Conservation (phyloP, 2,888 invertebrate genomes). For the Lasiommata megera region DNA sequence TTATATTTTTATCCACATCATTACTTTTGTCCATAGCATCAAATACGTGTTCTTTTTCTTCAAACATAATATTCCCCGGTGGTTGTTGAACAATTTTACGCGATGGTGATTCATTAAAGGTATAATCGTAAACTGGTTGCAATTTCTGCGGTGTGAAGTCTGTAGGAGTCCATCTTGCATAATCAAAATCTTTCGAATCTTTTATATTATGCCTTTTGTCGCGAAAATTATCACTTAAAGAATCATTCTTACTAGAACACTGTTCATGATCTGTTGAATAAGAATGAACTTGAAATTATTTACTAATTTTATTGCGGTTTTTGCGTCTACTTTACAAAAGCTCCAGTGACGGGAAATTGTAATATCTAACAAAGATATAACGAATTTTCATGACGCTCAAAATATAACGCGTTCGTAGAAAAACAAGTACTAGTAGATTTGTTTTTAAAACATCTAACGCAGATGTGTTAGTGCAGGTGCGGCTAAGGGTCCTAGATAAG, state of each 20-base stretch:
- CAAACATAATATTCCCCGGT: neutral
- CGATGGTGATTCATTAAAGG: neutral
- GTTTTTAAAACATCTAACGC: too few relatives aligned
- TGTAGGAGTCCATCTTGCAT: slow-evolving; percentile 1
- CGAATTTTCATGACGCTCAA: too few relatives aligned
- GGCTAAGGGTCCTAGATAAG: too few relatives aligned
- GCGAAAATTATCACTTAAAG: neutral
- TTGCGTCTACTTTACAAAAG: too few relatives aligned
- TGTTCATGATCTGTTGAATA: neutral
- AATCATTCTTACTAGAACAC: neutral
- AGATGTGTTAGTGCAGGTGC: too few relatives aligned
- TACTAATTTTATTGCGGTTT: too few relatives aligned
- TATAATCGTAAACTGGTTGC: neutral
- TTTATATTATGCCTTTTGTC: neutral
- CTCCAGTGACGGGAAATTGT: too few relatives aligned
- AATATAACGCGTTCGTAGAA: too few relatives aligned
- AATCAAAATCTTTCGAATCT: slow-evolving; percentile 3
- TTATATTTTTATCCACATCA: neutral
- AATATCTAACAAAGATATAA: too few relatives aligned
- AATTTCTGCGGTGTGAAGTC: neutral
- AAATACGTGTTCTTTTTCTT: neutral
- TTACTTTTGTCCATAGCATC: neutral
- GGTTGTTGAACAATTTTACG: neutral
- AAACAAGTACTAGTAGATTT: too few relatives aligned
- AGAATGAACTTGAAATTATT: too few relatives aligned